A percentile compares a stretch with the other conserved stretches of the same genome.
Conservation (phyloP, 2,113 vertebrate species). For the Pteruthius melanotis region DNA sequence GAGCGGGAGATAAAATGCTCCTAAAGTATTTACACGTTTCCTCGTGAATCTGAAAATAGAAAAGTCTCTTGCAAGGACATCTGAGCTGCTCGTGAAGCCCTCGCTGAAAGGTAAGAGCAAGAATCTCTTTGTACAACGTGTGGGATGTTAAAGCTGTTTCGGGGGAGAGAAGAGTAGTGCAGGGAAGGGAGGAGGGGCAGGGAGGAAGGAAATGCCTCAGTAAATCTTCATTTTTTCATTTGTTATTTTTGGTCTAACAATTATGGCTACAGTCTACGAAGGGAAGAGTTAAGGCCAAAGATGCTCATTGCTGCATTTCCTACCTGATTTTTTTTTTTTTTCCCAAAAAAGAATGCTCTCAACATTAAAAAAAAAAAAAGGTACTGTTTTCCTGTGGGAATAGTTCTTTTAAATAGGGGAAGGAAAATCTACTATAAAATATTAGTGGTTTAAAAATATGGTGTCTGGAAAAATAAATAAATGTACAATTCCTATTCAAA, state of each 20-base stretch:
- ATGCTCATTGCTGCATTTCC: conserved; percentile 43
- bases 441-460: conserved; percentile 63
- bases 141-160: conserved; percentile 9
- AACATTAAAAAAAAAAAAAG: conserved; percentile 19
- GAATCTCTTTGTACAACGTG: neutral
- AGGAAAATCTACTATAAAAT: conserved; percentile 54
- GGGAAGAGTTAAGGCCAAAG: conserved; percentile 50
- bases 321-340: neutral
- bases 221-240: neutral
- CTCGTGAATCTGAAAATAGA: neutral
- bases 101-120: neutral
- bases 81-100: conserved; percentile 3
- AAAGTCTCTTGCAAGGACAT: conserved; percentile 22
- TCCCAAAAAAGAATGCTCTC: neutral
- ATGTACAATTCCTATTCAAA: conserved; percentile 58
- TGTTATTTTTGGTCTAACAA: conserved; percentile 21
- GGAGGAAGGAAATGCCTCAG: neutral
- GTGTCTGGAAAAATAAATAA: conserved; percentile 68
- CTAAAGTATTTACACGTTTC: neutral
- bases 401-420: conserved; percentile 60
- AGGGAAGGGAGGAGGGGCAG: neutral
- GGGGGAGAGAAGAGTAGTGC: neutral
- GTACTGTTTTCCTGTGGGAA: neutral
- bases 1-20: neutral
- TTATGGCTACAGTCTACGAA: neutral